Evolutionary conservation across 2,888 invertebrate species (phyloP), one percentile per base, ranked within the genome.

Genomic region (Tetragonisca angustula): DNA sequence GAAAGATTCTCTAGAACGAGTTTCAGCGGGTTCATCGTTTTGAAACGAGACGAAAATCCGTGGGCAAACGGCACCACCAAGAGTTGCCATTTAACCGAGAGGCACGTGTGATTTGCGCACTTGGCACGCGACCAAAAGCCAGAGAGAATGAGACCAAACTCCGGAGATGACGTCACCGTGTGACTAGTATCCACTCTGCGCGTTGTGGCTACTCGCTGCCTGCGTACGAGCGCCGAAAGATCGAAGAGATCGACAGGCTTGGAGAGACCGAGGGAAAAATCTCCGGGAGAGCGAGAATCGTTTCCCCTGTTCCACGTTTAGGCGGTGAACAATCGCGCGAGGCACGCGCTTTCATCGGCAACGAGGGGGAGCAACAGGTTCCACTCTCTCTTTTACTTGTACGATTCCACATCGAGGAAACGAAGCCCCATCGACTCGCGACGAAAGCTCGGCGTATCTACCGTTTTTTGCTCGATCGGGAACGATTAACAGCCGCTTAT

Each of bases 51-150:
- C 76, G 21, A 52, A 27, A 61, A 43, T 70, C 52, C 74, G 70
- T 62, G 50, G 43, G 76, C 62, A 65, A 52, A 84, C n/a, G 56
- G 75, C 43, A 43, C 43, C 75, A 64, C 75, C 56, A 75, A 75
- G 75, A 78, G 78, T 62, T 76, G 74, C 86, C 85, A 85, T 85
- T 85, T 85, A 85, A 76, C 79, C 85, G 76, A 76, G 76, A 76
- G 87, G 87, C 90, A 90, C 86, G 90, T 89, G 91, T 88, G 88
- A 89, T 90, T 88, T 91, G 90, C 93, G 93, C 92, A 90, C 91
- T 93, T 93, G 93, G 93, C 93, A 91, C 85, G 79, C 78, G 83
- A 88, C 92, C 93, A 92, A 90, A 88, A 92, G 90, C 84, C 83
- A 87, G 87, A 80, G 87, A 86, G 87, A 86, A 87, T 81, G 84